Evolutionary conservation across 2,113 vertebrate species (phyloP), one percentile per base, ranked within the genome.

Genomic region (Tenrec ecaudatus): DNA sequence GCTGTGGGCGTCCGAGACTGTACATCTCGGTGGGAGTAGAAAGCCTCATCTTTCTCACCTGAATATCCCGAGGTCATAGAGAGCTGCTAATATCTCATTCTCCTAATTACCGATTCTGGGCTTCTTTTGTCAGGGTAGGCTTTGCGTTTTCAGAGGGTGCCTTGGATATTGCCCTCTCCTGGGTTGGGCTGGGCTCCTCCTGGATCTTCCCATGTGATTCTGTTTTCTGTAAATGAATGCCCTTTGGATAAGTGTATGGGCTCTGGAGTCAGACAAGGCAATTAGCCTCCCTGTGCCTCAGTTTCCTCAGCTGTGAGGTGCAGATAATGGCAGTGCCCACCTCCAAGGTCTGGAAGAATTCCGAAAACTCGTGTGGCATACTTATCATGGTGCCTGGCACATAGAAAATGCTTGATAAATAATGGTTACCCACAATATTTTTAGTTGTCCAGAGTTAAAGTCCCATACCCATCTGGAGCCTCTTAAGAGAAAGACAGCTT

Each of bases 281-380:
- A 12, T 47, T 90, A 36, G 76, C 78, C 85, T 89, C 9, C 31
- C 31, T 1, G 36, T 79, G 69, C 62, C 64, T 94, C 36, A 31
- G 3, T 47, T 82, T 90, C 62, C 82, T 88, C 20, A 36, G 23
- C 64, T 80, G 9, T 85, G 27, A 73, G 8, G 2, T 31, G 31
- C 91, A 76, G 77, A 36, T 53, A 10, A 12, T 4, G 27, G 68
- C 1, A 83, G 25, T 38, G 66, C 7, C 31, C 0, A 4, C 33
- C 29, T 82, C 43, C n/a, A 9, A 23, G 38, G 17, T 68, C 27
- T 75, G 80, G n/a, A 78, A 76, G 79, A 64, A 73, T 33, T 75
- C 3, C 23, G 36, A 57, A 33, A 53, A 6, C 31, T 75, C 57
- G 31, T 0, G 1, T 1, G 36, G 31, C 0, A 0, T 23, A 16